Conservation (phyloP, 2,113 vertebrate species). For the Nettapus auritus region DNA sequence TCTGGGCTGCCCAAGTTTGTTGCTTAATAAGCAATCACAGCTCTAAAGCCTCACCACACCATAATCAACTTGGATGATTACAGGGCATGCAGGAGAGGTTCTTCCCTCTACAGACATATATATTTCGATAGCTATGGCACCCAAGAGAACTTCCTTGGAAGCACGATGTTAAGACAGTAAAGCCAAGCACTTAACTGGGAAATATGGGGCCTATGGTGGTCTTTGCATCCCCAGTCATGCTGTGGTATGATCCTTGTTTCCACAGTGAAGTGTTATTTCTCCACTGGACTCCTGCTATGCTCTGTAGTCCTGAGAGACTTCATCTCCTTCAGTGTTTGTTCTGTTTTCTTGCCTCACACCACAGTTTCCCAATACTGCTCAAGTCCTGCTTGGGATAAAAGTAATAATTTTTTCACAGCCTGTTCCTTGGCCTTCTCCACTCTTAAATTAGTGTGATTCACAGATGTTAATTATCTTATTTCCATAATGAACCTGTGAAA, state of each 20-base stretch:
- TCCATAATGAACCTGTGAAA: slow-evolving; percentile 48
- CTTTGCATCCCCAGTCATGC: not conserved
- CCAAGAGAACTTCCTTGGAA: not conserved
- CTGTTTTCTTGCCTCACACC: not conserved
- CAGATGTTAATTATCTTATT: slow-evolving; percentile 59
- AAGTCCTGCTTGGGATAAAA: not conserved
- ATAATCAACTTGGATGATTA: not conserved
- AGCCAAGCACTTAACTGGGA: slow-evolving; percentile 8
- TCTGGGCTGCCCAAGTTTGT: not conserved
- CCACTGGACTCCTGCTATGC: not conserved
- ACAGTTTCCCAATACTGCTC: not conserved
- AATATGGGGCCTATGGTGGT: slow-evolving; percentile 5
- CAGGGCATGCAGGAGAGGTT: not conserved
- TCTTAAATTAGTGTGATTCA: slow-evolving; percentile 35
- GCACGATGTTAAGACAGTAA: not conserved
- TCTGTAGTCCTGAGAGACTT: rapidly evolving
- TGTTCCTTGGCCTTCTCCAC: slow-evolving; percentile 34
- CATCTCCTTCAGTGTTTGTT: not conserved
- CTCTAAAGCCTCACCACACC: not conserved
- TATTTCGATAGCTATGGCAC: not conserved
- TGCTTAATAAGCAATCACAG: slow-evolving; percentile 11
- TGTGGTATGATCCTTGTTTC: not conserved
- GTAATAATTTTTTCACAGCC: slow-evolving; percentile 21
- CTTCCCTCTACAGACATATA: not conserved
- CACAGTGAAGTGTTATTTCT: not conserved